These are phyloP conservation scores for Whitmania pigra DNA, from an alignment of 1,140 invertebrate genomes.

Conservation along the genomic window DNA sequence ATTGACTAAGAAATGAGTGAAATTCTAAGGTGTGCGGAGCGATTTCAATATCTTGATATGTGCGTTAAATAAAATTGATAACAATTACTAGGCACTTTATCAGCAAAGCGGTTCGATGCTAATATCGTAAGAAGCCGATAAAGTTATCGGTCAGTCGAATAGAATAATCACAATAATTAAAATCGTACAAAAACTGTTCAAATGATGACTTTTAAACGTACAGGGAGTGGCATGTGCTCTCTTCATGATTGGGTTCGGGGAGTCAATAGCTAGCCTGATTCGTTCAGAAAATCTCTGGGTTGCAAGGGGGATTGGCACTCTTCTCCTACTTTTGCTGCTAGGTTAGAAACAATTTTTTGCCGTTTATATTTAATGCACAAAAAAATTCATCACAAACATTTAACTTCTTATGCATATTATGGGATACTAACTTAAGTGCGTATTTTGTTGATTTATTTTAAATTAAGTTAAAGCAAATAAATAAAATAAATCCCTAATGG, in stretches of 20 bases:
- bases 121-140: too few species aligned
- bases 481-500: too few species aligned
- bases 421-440: too few species aligned
- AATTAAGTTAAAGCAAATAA: too few species aligned
- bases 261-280: constrained; percentile 75
- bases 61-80: constrained; percentile 5
- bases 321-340: constrained; percentile 44
- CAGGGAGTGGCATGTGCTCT: constrained; percentile 86
- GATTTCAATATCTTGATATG: neutral
- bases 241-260: constrained; percentile 86
- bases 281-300: constrained; percentile 52
- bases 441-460: too few species aligned
- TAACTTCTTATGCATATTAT: too few species aligned
- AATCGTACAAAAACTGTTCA: too few species aligned
- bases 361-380: neutral
- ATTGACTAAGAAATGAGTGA: neutral
- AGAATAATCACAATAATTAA: too few species aligned
- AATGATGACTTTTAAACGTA: constrained; percentile 37
- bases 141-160: too few species aligned
- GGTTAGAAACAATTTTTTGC: neutral
- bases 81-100: too few species aligned
- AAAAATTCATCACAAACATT: neutral
- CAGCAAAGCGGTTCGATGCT: too few species aligned
- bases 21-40: neutral
- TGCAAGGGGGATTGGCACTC: constrained; percentile 44